Percentiles rank a stretch among this genome's conserved stretches.
Evolutionary conservation across 2,888 invertebrate genomes (phyloP).

Genomic region (Drosophila leonis): DNA sequence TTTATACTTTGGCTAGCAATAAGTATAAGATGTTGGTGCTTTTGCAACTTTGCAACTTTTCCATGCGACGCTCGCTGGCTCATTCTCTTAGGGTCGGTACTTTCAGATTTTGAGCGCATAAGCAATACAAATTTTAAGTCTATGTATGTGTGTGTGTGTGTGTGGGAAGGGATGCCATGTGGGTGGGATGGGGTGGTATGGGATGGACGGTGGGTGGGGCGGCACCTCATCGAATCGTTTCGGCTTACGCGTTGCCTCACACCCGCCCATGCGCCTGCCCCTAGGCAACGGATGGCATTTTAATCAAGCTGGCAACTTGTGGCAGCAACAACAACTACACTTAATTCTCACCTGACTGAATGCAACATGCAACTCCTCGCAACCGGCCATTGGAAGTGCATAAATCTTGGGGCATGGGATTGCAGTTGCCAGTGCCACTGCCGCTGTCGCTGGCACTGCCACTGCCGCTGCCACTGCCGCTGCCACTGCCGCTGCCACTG

Average conservation of each 20-base stretch:
- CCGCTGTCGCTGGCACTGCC: constrained; percentile 10
- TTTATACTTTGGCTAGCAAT: neutral
- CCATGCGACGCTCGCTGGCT: neutral
- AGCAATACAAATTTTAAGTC: constrained; percentile 29
- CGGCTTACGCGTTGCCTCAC: neutral
- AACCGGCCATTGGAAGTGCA: constrained; percentile 32
- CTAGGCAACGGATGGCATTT: constrained; percentile 34
- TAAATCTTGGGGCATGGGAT: constrained; percentile 38
- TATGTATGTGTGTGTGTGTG: neutral
- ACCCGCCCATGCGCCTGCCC: neutral
- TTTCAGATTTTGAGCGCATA: constrained; percentile 8
- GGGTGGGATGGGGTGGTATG: neutral
- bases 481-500: constrained; percentile 11
- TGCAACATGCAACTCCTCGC: constrained; percentile 8
- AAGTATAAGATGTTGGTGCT: neutral
- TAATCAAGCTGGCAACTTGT: constrained; percentile 41
- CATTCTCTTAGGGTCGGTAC: neutral
- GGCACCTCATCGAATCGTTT: neutral
- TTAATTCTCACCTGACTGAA: constrained; percentile 21
- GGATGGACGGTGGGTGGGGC: neutral
- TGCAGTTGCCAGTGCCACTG: constrained; percentile 17
- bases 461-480: neutral
- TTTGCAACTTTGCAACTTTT: neutral
- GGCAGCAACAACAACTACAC: constrained; percentile 20
- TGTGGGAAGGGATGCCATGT: too few relatives aligned